These are phyloP conservation scores for Auanema sp. DNA, from an alignment of 2,888 invertebrate species.

Conservation along the genomic window DNA sequence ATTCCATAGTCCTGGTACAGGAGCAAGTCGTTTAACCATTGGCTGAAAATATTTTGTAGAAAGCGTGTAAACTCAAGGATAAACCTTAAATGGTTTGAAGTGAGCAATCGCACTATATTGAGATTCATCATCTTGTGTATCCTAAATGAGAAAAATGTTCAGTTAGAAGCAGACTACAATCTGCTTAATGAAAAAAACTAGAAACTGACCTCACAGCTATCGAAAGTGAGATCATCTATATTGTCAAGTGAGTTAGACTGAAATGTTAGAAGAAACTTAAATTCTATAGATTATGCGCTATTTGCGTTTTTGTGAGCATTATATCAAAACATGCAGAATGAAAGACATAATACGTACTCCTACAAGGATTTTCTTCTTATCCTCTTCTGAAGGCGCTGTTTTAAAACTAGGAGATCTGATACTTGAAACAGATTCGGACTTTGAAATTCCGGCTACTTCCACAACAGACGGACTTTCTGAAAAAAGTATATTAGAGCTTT, in stretches of 20 bases:
- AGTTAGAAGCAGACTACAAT: conserved; percentile 2
- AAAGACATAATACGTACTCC: too few species aligned
- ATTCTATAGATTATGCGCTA: too few species aligned
- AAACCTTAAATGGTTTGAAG: conserved; percentile 37
- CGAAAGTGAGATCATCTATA: conserved; percentile 14
- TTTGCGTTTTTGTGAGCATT: too few species aligned
- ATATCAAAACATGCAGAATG: too few species aligned
- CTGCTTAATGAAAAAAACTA: neutral
- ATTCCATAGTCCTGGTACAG: conserved; percentile 55
- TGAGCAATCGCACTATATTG: conserved; percentile 57
- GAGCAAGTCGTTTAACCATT: conserved; percentile 23
- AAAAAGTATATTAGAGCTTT: too few species aligned
- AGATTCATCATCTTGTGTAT: conserved; percentile 47
- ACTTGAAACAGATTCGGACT: conserved; percentile 29
- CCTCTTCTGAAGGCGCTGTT: neutral
- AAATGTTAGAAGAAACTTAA: conserved; percentile 4
- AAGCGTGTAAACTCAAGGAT: neutral
- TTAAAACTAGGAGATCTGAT: conserved; percentile 1
- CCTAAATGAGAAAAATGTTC: conserved; percentile 1
- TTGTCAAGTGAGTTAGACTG: conserved; percentile 22
- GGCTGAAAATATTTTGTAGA: conserved; percentile 13
- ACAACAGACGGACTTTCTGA: conserved; percentile 37
- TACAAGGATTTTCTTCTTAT: neutral
- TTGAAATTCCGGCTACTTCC: conserved; percentile 40
- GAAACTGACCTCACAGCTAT: conserved; percentile 15